Conservation (phyloP, 2,797 vertebrate species). For the Aplochiton taeniatus region DNA sequence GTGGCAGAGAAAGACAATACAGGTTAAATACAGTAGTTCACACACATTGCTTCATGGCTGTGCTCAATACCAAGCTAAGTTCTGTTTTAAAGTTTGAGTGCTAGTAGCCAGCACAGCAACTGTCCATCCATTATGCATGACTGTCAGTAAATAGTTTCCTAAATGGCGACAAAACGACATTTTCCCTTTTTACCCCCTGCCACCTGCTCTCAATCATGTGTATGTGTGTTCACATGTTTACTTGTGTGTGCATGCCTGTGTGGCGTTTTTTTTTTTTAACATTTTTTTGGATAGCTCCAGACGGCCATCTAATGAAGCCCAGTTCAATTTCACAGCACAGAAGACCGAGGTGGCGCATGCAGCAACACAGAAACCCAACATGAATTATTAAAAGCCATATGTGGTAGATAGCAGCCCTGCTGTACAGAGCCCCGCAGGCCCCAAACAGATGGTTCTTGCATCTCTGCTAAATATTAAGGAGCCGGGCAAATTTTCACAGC, state of each 20-base stretch:
- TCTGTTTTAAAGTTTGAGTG: no score
- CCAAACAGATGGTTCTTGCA: slow-evolving; percentile 69
- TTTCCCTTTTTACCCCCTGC: slow-evolving; percentile 18
- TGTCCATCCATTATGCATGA: no score
- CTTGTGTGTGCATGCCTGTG: slow-evolving; percentile 1
- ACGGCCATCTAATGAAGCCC: slow-evolving; percentile 63
- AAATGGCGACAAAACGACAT: slow-evolving; percentile 32
- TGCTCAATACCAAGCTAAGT: no score
- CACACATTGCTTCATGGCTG: no score
- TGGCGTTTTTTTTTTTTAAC: slow-evolving; percentile 20
- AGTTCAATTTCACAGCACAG: slow-evolving; percentile 55
- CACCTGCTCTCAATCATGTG: slow-evolving; percentile 25
- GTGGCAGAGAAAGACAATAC: no score
- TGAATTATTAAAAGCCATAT: slow-evolving; percentile 76
- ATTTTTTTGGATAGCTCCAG: slow-evolving; percentile 48
- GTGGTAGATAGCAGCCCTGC: slow-evolving; percentile 62
- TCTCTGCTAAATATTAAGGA: slow-evolving; percentile 69
- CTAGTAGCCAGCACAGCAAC: no score
- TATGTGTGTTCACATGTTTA: neutral
- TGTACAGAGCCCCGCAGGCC: slow-evolving; percentile 54
- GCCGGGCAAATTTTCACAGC: slow-evolving; percentile 15
- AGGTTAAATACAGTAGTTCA: no score
- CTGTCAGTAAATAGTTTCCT: neutral
- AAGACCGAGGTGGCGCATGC: slow-evolving; percentile 60
- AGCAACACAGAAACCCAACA: slow-evolving; percentile 39